These are phyloP conservation scores for Erythrolamprus reginae DNA, from an alignment of 2,113 vertebrate species.

Conservation along the genomic window DNA sequence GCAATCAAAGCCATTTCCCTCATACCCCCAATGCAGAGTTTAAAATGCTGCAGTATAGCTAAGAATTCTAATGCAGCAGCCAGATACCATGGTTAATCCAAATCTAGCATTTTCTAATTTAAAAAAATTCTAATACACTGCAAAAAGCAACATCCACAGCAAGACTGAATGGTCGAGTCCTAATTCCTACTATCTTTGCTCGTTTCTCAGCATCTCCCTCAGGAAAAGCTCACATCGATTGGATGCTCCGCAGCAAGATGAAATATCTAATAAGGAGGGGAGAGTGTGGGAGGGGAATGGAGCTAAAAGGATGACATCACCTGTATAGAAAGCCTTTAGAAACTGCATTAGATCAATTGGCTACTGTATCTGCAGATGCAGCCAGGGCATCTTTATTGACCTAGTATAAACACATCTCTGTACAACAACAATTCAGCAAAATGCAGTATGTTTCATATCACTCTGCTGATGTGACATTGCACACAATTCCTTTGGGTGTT, in stretches of 20 bases:
- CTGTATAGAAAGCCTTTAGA: conserved; percentile 78
- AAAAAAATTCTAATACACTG: conserved; percentile 57
- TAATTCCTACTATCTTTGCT: conserved; percentile 71
- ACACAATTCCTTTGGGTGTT: background rate
- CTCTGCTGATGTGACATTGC: conserved; percentile 30
- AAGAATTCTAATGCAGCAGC: conserved; percentile 65
- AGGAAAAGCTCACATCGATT: conserved; percentile 82
- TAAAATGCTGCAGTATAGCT: conserved; percentile 71
- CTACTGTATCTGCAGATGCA: conserved; percentile 81
- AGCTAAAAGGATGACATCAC: conserved; percentile 88
- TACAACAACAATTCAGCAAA: conserved; percentile 55
- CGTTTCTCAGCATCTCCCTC: conserved; percentile 78
- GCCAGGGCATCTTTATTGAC: conserved; percentile 83
- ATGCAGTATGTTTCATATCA: conserved; percentile 30
- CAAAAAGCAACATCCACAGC: conserved; percentile 63
- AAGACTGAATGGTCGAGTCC: conserved; percentile 64
- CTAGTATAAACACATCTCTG: conserved; percentile 51
- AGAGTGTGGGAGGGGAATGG: conserved; percentile 84
- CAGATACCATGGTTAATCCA: conserved; percentile 57
- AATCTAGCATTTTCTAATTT: conserved; percentile 63
- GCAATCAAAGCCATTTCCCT: conserved; percentile 55
- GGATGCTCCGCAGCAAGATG: conserved; percentile 87
- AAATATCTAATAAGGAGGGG: conserved; percentile 88
- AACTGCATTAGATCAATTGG: conserved; percentile 96
- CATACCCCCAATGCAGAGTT: conserved; percentile 55